phyloP scores from a whole-genome alignment of 2,113 vertebrate species.

The Hyaena hyaena region DNA sequence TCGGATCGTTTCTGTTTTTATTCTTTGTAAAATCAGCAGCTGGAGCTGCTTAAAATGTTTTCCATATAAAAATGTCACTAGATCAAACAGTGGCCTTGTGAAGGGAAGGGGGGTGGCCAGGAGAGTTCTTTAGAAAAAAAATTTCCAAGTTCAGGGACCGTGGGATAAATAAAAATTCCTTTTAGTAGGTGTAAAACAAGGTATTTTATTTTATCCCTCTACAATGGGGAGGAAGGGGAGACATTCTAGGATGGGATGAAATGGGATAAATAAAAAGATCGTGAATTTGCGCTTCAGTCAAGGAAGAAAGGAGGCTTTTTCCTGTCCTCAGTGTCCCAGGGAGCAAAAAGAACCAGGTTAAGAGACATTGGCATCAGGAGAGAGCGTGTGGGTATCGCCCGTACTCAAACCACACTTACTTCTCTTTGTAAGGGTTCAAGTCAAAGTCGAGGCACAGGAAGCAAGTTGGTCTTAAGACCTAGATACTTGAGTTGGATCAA shows the following conservation, averaged over 20 bases:
- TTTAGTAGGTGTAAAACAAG: not conserved
- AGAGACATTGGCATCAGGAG: not conserved
- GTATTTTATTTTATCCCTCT: not conserved
- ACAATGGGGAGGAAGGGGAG: not conserved
- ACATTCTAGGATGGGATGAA: not conserved
- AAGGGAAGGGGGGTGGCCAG: not conserved
- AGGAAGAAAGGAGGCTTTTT: not conserved
- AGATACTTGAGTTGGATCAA: not conserved
- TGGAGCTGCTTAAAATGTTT: conserved; percentile 59
- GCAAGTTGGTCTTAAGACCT: not conserved
- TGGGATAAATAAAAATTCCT: conserved; percentile 8
- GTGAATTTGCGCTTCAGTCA: not conserved
- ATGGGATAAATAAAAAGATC: not conserved
- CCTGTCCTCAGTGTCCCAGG: not conserved
- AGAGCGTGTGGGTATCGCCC: rapidly evolving
- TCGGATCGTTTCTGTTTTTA: conserved; percentile 64
- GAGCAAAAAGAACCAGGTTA: not conserved
- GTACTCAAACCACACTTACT: not conserved
- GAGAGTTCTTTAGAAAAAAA: not conserved
- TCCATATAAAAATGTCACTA: conserved; percentile 37
- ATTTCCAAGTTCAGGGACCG: not conserved
- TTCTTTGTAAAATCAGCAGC: conserved; percentile 66
- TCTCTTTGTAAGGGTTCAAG: not conserved
- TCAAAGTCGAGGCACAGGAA: not conserved
- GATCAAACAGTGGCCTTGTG: not conserved